These are phyloP conservation scores for Carollia perspicillata DNA, from an alignment of 2,113 vertebrate genomes.

Conservation along the genomic window DNA sequence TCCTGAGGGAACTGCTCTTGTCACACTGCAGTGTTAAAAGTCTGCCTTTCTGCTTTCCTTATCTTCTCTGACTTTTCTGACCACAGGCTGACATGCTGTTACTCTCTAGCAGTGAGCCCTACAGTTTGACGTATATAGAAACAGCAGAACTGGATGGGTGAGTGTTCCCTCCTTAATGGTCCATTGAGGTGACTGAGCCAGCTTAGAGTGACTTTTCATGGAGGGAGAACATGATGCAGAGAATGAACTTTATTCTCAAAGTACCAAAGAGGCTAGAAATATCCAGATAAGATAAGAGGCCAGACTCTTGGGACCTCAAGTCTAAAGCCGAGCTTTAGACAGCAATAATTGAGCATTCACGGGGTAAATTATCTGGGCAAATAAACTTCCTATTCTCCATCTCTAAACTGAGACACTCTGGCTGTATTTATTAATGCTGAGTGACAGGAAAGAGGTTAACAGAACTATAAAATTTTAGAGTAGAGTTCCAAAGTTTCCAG, in stretches of 20 bases:
- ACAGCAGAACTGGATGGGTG: conserved; percentile 96
- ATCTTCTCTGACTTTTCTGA: conserved; percentile 46
- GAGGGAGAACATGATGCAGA: neutral
- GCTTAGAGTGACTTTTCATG: neutral
- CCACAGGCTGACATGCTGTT: conserved; percentile 92
- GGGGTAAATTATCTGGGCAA: neutral
- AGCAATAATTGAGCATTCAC: neutral
- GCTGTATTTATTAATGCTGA: neutral
- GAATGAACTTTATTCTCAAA: neutral
- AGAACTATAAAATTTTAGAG: conserved; percentile 2
- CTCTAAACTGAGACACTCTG: neutral
- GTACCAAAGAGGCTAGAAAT: conserved; percentile 8
- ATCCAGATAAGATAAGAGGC: neutral
- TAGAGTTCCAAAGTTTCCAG: neutral
- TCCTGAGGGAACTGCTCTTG: neutral
- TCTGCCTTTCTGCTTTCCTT: conserved; percentile 11
- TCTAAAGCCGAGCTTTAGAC: neutral
- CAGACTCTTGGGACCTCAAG: neutral
- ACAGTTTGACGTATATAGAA: conserved; percentile 92
- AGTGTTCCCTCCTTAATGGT: conserved; percentile 60
- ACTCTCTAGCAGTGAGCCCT: conserved; percentile 94
- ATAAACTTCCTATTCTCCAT: neutral
- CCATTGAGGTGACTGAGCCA: neutral
- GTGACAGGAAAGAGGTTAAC: neutral
- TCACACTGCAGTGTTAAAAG: neutral